Base-by-base conservation (phyloP, 2,888 invertebrate species). In the Myathropa florea region DNA sequence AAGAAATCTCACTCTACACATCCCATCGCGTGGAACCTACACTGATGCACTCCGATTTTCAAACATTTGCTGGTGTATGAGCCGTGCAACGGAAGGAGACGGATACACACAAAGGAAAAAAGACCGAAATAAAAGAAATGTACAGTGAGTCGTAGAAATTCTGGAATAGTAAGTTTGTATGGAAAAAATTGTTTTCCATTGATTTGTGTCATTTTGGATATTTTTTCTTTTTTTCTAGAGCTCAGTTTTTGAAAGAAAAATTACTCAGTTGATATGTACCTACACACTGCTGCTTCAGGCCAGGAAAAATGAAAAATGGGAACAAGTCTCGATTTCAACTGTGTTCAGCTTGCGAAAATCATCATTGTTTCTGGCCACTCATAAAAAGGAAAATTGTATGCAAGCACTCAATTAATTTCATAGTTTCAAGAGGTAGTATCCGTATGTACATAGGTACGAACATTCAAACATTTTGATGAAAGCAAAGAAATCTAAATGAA, bases 141-240 rank as follows among this genome's bases (percentile, higher is more conserved):
- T 71, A 71, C 70, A 71, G 70, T 71, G 70, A 71, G 59, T 71
- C 26, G 39, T 39, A 71, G 18, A 46, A 46, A 18, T 6, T 18
- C 46, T 46, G 46, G 18, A 46, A 46, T 46, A 46, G 46, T 46
- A 46, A 46, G 46, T 46, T n/a, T 18, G 3, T 18, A 12, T 12
- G 12, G n/a, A n/a, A 46, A 7, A 46, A n/a, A 18, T 46, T 46
- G 18, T n/a, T 46, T 46, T 46, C 46, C 30, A 33, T 33, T 33
- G 30, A 33, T 33, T 33, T n/a, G 18, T 46, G 18, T 18, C n/a
- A n/a, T n/a, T n/a, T n/a, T n/a, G n/a, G n/a, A n/a, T n/a, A n/a
- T n/a, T n/a, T n/a, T 46, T n/a, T 18, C 4, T 46, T 46, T n/a
- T 18, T n/a, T 46, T 46, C 46, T 18, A 46, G 6, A 18, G 46